Conservation (phyloP, 2,113 vertebrate species). For the Xenopus laevis region DNA sequence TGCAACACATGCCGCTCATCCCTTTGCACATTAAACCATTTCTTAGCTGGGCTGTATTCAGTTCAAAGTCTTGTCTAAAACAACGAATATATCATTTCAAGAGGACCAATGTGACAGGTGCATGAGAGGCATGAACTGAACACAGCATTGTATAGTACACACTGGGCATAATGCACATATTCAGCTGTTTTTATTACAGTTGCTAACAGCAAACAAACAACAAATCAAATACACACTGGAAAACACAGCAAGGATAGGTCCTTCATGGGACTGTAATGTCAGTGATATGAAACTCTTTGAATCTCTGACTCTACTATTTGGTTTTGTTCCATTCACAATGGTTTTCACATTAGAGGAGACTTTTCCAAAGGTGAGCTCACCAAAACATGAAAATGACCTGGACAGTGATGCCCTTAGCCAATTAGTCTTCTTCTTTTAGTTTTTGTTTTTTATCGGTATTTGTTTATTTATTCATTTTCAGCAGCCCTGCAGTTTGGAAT, state of each 20-base stretch:
- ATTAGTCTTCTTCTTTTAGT: too few species aligned
- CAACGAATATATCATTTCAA: constrained; percentile 63
- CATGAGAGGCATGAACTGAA: constrained; percentile 52
- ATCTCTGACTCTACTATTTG: neutral
- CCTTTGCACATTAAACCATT: constrained; percentile 63
- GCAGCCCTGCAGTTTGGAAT: too few species aligned
- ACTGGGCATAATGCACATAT: constrained; percentile 4
- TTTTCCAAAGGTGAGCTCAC: too few species aligned
- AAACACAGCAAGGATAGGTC: neutral
- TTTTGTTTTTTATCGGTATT: neutral
- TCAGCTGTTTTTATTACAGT: constrained; percentile 10
- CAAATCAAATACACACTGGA: neutral
- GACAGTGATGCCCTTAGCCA: too few species aligned
- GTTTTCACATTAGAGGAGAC: too few species aligned
- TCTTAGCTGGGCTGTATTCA: constrained; percentile 53
- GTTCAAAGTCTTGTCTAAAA: constrained; percentile 62
- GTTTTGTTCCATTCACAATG: neutral
- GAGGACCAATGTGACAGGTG: constrained; percentile 71
- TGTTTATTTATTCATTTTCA: neutral
- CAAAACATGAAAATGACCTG: too few species aligned
- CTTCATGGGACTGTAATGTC: neutral
- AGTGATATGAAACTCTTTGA: neutral
- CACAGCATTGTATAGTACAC: constrained; percentile 51
- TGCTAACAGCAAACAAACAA: constrained; percentile 15
- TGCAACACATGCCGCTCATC: constrained; percentile 57